These are phyloP conservation scores for Taeniopygia guttata DNA, from an alignment of 2,797 vertebrate species.

Conservation along the genomic window DNA sequence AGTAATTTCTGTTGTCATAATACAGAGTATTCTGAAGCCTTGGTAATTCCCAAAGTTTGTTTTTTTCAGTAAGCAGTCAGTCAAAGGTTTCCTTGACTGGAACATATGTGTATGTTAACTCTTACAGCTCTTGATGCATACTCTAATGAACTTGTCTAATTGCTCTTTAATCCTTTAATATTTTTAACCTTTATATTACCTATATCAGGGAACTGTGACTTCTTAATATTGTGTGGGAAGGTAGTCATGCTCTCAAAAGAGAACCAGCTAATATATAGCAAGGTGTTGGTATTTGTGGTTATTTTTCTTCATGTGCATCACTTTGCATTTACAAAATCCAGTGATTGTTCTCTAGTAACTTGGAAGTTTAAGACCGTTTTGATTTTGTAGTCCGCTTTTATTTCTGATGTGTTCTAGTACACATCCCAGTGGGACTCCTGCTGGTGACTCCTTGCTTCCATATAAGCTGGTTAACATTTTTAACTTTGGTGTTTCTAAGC, in stretches of 20 bases:
- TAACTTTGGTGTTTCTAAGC: neutral
- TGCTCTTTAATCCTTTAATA: neutral
- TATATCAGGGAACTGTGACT: neutral
- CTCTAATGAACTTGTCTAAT: neutral
- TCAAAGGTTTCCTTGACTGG: neutral
- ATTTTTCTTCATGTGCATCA: neutral
- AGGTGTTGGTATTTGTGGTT: neutral
- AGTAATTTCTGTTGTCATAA: neutral
- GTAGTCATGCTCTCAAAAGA: neutral
- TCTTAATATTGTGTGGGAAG: neutral
- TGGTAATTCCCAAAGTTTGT: neutral
- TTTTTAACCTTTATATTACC: neutral
- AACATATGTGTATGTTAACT: neutral
- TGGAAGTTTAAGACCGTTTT: neutral
- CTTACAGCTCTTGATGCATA: neutral
- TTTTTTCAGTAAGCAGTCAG: neutral
- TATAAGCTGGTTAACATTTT: neutral
- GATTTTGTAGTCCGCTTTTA: neutral
- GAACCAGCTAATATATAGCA: neutral
- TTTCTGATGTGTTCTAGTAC: neutral
- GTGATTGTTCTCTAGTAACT: neutral
- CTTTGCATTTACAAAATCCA: neutral
- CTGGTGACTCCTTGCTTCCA: neutral
- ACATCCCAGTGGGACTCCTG: fast-evolving
- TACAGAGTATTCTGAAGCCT: neutral